Percentiles rank a stretch among this genome's conserved stretches.
Conservation (phyloP, 2,888 invertebrate genomes). For the Alloscopus bannaensis region DNA sequence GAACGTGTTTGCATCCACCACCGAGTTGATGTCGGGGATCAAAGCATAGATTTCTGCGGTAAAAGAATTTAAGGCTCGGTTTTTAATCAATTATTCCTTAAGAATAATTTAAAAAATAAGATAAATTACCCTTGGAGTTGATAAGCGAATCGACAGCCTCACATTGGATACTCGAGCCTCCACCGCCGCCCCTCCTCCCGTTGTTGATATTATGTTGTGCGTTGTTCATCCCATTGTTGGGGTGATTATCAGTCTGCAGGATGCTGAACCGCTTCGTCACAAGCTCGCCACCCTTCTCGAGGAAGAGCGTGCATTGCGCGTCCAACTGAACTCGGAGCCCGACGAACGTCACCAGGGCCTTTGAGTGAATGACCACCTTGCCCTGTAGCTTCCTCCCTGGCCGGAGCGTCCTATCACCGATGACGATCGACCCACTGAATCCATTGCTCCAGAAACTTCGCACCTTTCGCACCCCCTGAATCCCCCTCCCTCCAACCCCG, state of each 20-base stretch:
- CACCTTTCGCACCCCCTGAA: conserved; percentile 31
- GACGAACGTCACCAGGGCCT: conserved; percentile 47
- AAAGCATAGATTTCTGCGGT: conserved; percentile 45
- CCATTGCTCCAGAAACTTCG: conserved; percentile 61
- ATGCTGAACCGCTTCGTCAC: conserved; percentile 51
- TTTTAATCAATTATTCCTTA: conserved; percentile 12
- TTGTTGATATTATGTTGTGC: conserved; percentile 38
- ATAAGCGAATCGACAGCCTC: conserved; percentile 46
- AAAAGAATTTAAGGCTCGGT: conserved; percentile 3
- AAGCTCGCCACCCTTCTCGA: conserved; percentile 52
- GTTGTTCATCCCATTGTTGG: conserved; percentile 12
- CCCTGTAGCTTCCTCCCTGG: conserved; percentile 54
- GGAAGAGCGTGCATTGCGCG: conserved; percentile 52
- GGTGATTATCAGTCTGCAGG: conserved; percentile 28
- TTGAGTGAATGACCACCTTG: conserved; percentile 52
- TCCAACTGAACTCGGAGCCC: conserved; percentile 50
- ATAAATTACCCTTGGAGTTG: conserved; percentile 47
- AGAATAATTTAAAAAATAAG: not conserved
- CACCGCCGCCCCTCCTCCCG: not conserved
- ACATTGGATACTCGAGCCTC: conserved; percentile 32
- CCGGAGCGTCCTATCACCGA: conserved; percentile 43
- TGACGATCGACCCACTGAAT: conserved; percentile 49
- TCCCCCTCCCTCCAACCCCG: not conserved
- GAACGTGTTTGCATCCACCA: conserved; percentile 43
- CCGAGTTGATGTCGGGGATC: conserved; percentile 48